A percentile compares a stretch with the other conserved stretches of the same genome.
Conservation (phyloP, 2,797 vertebrate genomes). For the Rhynchotus rufescens region DNA sequence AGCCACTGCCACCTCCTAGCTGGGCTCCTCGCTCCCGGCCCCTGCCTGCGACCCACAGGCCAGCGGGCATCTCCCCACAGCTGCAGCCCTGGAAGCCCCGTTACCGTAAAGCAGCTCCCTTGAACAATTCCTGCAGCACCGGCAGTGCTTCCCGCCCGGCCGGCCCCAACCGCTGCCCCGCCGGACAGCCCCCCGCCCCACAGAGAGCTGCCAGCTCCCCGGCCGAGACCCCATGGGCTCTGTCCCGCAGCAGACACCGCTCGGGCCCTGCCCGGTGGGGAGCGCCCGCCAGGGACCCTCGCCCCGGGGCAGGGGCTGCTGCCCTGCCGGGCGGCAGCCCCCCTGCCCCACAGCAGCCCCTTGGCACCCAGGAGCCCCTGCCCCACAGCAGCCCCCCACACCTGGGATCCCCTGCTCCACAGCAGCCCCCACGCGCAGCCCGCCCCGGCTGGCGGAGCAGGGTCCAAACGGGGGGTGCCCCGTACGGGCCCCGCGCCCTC, state of each 20-base stretch:
- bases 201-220: neutral
- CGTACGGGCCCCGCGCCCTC: no score
- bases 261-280: neutral
- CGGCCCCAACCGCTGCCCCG: neutral
- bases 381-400: no score
- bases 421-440: no score
- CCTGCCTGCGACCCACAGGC: fast-evolving
- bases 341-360: no score
- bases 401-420: no score
- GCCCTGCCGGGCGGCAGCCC: no score
- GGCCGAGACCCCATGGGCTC: neutral
- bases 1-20: neutral
- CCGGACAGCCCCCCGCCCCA: neutral
- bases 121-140: neutral
- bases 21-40: neutral
- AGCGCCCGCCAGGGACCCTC: neutral
- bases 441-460: no score
- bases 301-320: no score
- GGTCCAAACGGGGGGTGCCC: neutral
- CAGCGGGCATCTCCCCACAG: neutral
- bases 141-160: neutral
- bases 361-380: no score
- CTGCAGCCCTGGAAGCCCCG: neutral
- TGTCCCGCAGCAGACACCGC: neutral
- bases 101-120: no score